phyloP scores from a whole-genome alignment of 2,113 vertebrate genomes.

The Erythrocercus mccallii region DNA sequence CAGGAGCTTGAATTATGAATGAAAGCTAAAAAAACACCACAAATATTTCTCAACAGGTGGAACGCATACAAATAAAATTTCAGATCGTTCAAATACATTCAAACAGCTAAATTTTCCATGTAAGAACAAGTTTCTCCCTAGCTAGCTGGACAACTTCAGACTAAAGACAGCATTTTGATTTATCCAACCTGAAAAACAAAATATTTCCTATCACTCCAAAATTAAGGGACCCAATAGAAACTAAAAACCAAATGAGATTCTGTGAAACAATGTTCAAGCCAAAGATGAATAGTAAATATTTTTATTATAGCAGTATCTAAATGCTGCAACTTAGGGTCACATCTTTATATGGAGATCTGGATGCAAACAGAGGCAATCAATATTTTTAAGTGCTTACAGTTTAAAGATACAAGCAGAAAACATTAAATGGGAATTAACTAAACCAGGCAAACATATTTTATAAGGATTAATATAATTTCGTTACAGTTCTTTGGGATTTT shows the following conservation, averaged over 20 bases:
- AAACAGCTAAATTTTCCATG: slow-evolving; percentile 12
- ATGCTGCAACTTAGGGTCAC: neutral
- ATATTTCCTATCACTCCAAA: neutral
- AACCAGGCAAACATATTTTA: neutral
- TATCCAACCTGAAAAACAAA: neutral
- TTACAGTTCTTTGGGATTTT: neutral
- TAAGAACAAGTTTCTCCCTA: neutral
- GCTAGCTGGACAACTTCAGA: neutral
- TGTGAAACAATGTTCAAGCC: neutral
- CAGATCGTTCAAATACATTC: slow-evolving; percentile 23
- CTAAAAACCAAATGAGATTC: neutral
- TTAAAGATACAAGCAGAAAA: neutral
- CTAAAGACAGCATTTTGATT: neutral
- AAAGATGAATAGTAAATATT: neutral
- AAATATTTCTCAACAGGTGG: slow-evolving; percentile 39
- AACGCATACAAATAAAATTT: slow-evolving; percentile 26
- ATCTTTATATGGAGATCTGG: neutral
- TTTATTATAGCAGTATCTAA: neutral
- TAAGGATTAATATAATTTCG: neutral
- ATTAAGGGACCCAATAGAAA: neutral
- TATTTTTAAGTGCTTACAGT: neutral
- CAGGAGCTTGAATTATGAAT: neutral
- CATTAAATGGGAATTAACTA: neutral
- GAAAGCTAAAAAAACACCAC: neutral
- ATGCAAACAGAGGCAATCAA: neutral